Conservation (phyloP, 1,140 invertebrate genomes). For the Trachymyrmex cornetzi region DNA sequence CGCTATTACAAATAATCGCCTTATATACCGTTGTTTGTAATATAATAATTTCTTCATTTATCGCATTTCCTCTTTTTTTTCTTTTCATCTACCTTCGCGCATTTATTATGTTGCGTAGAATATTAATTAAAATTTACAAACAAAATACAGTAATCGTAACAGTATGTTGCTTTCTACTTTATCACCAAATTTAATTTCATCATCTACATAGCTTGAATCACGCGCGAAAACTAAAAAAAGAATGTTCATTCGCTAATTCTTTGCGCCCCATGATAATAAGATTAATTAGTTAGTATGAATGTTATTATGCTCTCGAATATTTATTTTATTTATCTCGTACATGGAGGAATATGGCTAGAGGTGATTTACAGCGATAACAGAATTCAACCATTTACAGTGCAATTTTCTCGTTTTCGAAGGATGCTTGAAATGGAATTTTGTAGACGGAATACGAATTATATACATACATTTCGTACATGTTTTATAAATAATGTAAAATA, state of each 20-base stretch:
- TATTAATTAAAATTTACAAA: not conserved
- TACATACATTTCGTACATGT: not conserved
- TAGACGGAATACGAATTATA: not conserved
- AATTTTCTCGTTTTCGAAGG: not conserved
- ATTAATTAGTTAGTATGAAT: slow-evolving; percentile 30
- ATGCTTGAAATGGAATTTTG: slow-evolving; percentile 28
- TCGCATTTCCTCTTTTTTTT: not conserved
- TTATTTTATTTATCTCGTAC: slow-evolving; percentile 15
- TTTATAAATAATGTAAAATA: slow-evolving; percentile 24
- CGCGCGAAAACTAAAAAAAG: not conserved
- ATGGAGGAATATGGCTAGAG: not conserved
- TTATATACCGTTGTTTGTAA: not conserved
- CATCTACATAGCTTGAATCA: not conserved
- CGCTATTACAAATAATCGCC: slow-evolving; percentile 41
- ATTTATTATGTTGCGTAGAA: not conserved
- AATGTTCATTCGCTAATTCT: slow-evolving; percentile 18
- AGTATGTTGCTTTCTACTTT: not conserved
- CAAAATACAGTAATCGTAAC: not conserved
- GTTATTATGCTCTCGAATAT: not conserved
- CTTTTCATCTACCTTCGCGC: not conserved
- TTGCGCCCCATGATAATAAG: slow-evolving; percentile 28
- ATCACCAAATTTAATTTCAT: slow-evolving; percentile 6
- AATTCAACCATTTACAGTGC: not conserved
- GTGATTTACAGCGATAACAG: slow-evolving; percentile 19
- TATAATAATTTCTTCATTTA: slow-evolving; percentile 28